phyloP scores from a whole-genome alignment of 35 echinoderm and acorn worm species.

The Acanthaster planci region DNA sequence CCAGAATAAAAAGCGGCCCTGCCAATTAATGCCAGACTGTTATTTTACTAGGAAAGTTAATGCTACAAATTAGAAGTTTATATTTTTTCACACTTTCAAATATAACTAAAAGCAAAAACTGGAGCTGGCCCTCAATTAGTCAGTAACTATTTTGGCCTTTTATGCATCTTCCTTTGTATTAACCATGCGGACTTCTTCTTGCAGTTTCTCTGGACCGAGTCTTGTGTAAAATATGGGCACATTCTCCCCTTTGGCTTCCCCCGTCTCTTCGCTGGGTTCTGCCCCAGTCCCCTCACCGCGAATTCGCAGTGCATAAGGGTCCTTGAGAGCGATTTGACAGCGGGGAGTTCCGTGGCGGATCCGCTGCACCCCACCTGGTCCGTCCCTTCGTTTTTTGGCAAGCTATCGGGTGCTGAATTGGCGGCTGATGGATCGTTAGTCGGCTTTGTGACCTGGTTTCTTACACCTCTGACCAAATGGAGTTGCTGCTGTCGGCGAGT shows the following conservation, averaged over 20 bases:
- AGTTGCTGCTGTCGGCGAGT: not conserved
- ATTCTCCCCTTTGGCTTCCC: not conserved
- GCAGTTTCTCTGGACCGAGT: not conserved
- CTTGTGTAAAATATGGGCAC: not conserved
- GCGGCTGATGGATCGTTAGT: not conserved
- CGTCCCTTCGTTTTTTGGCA: conserved; percentile 7
- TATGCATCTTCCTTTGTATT: not conserved
- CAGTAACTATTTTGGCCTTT: not conserved
- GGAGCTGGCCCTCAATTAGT: conserved; percentile 63
- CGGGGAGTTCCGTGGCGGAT: not conserved
- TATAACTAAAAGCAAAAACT: no score
- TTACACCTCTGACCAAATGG: not conserved
- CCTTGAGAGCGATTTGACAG: not conserved
- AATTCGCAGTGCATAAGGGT: not conserved
- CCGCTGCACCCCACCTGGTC: not conserved
- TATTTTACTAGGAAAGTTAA: no score
- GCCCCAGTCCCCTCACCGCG: not conserved
- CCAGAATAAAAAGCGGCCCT: no score
- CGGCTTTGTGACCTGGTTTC: not conserved
- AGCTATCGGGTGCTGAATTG: not conserved
- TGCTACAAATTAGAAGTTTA: no score
- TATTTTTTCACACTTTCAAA: no score
- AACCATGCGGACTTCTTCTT: not conserved
- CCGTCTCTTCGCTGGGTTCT: not conserved
- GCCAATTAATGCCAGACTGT: no score